These are phyloP conservation scores for Priapulus caudatus DNA, from an alignment of 2,888 invertebrate species.

Conservation along the genomic window DNA sequence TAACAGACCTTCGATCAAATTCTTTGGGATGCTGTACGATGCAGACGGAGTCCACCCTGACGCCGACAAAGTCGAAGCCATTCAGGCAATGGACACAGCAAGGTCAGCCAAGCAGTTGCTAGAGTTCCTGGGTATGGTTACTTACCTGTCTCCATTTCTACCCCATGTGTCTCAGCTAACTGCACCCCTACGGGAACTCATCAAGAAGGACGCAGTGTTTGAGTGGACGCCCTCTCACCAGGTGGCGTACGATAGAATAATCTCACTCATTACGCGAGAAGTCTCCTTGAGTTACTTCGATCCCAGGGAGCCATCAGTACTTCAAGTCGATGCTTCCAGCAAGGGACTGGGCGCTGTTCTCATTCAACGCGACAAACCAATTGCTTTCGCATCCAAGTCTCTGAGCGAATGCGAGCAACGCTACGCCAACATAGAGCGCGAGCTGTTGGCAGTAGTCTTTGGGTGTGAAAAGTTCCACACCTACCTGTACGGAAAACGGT, in stretches of 20 bases:
- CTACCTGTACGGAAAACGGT: too few relatives aligned
- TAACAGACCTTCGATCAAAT: too few relatives aligned
- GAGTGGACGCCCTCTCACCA: slow-evolving; percentile 13
- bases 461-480: too few relatives aligned
- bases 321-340: slow-evolving; percentile 30
- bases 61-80: slow-evolving; percentile 9
- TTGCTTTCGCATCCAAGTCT: slow-evolving; percentile 32
- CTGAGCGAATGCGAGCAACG: slow-evolving; percentile 27
- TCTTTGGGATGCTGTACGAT: too few relatives aligned
- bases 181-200: too few relatives aligned
- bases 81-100: slow-evolving; percentile 6
- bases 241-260: slow-evolving; percentile 28
- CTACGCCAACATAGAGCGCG: slow-evolving; percentile 36
- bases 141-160: too few relatives aligned
- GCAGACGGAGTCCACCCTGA: slow-evolving; percentile 13
- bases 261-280: slow-evolving; percentile 23
- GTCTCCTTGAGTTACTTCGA: slow-evolving; percentile 31
- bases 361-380: slow-evolving; percentile 27
- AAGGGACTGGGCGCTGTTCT: slow-evolving; percentile 32
- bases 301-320: slow-evolving; percentile 17
- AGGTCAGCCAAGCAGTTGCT: slow-evolving; percentile 7
- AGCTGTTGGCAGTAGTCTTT: too few relatives aligned
- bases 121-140: slow-evolving; percentile 14
- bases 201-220: too few relatives aligned
- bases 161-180: too few relatives aligned